Conservation (phyloP, 2,888 invertebrate species). For the Cyclophora albipunctata region DNA sequence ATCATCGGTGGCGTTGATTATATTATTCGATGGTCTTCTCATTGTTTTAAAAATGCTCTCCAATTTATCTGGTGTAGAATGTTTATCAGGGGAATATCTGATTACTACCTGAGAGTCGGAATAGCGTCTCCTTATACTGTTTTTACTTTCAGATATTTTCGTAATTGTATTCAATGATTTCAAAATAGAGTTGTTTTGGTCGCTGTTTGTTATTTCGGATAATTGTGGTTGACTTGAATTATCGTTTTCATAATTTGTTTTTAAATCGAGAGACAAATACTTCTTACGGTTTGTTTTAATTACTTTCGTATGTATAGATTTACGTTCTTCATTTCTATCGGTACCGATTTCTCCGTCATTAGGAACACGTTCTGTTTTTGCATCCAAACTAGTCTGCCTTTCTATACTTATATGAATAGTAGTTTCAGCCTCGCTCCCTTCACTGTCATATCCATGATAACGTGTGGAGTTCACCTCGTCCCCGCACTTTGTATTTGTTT, state of each 20-base stretch:
- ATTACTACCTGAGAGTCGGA: slow-evolving; percentile 40
- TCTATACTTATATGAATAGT: slow-evolving; percentile 66
- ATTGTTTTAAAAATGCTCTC: slow-evolving; percentile 46
- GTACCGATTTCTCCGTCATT: slow-evolving; percentile 14
- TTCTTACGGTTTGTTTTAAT: slow-evolving; percentile 34
- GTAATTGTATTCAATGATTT: background rate
- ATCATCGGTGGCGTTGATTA: background rate
- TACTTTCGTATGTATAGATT: slow-evolving; percentile 1
- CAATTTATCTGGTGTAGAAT: slow-evolving; percentile 34
- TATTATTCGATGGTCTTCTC: slow-evolving; percentile 24
- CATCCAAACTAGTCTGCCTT: slow-evolving; percentile 35
- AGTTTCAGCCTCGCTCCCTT: slow-evolving; percentile 67
- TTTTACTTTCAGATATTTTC: background rate
- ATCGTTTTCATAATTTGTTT: slow-evolving; percentile 34
- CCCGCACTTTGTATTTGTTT: slow-evolving; percentile 8
- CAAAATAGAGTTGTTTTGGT: slow-evolving; percentile 7
- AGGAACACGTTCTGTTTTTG: slow-evolving; percentile 12
- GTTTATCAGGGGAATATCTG: slow-evolving; percentile 24
- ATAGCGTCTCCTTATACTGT: slow-evolving; percentile 31
- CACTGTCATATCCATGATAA: slow-evolving; percentile 73
- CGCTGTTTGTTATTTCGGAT: slow-evolving; percentile 13
- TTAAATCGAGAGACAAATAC: slow-evolving; percentile 48
- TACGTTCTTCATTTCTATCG: slow-evolving; percentile 9
- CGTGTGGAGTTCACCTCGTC: slow-evolving; percentile 29
- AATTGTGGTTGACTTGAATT: slow-evolving; percentile 17